A percentile compares a stretch with the other conserved stretches of the same genome.
These are phyloP conservation scores for Anabacerthia variegaticeps DNA, from an alignment of 2,797 vertebrate genomes.

Conservation along the genomic window DNA sequence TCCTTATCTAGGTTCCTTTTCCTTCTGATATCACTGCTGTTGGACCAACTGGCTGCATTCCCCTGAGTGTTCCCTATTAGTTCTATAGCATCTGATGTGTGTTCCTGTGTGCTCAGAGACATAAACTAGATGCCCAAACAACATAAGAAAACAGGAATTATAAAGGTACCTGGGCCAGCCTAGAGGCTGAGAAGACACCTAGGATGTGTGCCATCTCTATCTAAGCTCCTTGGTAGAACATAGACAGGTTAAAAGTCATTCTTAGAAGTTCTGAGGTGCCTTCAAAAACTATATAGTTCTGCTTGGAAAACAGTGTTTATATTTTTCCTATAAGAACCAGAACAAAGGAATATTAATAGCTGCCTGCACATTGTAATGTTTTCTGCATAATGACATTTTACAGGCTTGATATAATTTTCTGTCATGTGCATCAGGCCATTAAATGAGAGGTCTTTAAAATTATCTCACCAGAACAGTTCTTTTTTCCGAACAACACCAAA, in stretches of 20 bases:
- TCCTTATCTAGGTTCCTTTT: neutral
- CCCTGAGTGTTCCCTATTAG: neutral
- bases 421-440: constrained; percentile 27
- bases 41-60: neutral
- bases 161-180: neutral
- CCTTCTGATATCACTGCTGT: neutral
- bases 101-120: neutral
- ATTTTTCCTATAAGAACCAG: neutral
- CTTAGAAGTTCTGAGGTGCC: neutral
- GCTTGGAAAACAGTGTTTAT: neutral
- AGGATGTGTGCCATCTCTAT: neutral
- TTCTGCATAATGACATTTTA: constrained; percentile 38
- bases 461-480: constrained; percentile 49
- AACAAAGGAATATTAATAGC: constrained; percentile 37
- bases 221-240: neutral
- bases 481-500: constrained; percentile 45
- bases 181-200: neutral
- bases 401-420: constrained; percentile 47
- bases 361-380: constrained; percentile 44
- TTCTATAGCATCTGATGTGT: neutral
- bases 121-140: neutral
- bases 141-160: neutral
- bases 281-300: neutral
- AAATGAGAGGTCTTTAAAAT: constrained; percentile 62
- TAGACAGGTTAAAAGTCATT: constrained; percentile 26